These are phyloP conservation scores for Nymphalis polychloros DNA, from an alignment of 2,888 invertebrate genomes.

Conservation along the genomic window DNA sequence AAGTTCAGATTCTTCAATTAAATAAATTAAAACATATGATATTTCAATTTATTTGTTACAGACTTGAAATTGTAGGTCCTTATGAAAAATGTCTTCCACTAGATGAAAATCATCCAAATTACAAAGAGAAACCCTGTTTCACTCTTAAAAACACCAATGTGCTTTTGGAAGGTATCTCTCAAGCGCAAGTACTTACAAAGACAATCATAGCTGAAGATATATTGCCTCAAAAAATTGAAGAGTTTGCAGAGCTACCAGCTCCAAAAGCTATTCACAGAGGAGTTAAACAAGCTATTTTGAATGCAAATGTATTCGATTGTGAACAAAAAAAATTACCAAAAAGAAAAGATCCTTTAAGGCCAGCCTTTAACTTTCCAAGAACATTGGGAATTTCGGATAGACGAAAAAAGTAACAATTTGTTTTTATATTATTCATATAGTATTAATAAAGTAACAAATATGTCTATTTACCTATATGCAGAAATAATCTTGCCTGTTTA, in stretches of 20 bases:
- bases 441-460: too few species aligned
- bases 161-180: conserved; percentile 86
- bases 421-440: background rate
- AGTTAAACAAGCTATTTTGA: conserved; percentile 84
- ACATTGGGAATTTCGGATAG: conserved; percentile 87
- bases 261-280: conserved; percentile 79
- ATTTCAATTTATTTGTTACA: conserved; percentile 45
- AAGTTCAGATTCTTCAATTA: too few species aligned
- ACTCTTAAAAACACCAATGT: conserved; percentile 83
- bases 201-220: conserved; percentile 83
- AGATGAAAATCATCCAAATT: conserved; percentile 84
- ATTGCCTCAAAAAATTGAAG: conserved; percentile 83
- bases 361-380: conserved; percentile 87
- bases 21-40: too few species aligned
- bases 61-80: conserved; percentile 70
- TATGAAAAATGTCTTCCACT: conserved; percentile 63
- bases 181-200: conserved; percentile 92
- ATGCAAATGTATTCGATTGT: conserved; percentile 88
- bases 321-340: conserved; percentile 89
- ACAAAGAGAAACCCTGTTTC: conserved; percentile 83
- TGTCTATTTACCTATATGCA: too few species aligned
- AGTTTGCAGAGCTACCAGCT: conserved; percentile 73
- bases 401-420: conserved; percentile 83
- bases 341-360: conserved; percentile 85
- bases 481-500: too few species aligned